These are phyloP conservation scores for Spilarctia lutea DNA, from an alignment of 2,888 invertebrate genomes.

Conservation along the genomic window DNA sequence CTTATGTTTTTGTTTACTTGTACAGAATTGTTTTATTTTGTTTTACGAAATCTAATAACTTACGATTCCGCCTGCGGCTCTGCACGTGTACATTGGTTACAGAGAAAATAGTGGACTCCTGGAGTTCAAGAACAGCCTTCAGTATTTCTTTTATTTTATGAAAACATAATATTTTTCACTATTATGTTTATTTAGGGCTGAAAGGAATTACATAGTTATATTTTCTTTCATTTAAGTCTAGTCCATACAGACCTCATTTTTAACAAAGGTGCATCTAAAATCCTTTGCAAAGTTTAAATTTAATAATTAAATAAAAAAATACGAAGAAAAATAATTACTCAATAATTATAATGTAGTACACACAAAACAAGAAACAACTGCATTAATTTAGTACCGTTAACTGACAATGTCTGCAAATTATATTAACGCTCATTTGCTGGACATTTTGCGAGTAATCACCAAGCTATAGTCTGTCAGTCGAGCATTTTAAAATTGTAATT, in stretches of 20 bases:
- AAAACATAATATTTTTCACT: not conserved
- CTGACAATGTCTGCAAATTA: slow-evolving; percentile 29
- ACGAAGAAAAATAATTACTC: not conserved
- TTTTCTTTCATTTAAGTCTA: not conserved
- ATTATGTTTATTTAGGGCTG: not conserved
- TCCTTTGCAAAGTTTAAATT: not conserved
- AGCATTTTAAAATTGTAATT: slow-evolving; percentile 66
- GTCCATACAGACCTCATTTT: not conserved
- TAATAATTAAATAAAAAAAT: too few species aligned
- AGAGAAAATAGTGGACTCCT: not conserved
- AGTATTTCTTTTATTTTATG: not conserved
- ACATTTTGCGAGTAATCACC: slow-evolving; percentile 46
- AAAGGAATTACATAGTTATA: not conserved
- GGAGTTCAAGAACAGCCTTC: not conserved
- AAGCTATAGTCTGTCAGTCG: slow-evolving; percentile 43
- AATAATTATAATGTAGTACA: not conserved
- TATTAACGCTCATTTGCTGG: slow-evolving; percentile 43
- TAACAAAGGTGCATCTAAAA: not conserved
- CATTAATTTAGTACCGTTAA: slow-evolving; percentile 1
- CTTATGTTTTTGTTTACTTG: not conserved
- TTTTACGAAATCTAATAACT: not conserved
- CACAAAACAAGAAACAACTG: not conserved
- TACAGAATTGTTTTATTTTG: not conserved
- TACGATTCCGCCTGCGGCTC: not conserved
- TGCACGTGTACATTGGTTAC: not conserved